These are phyloP conservation scores for Parnassius orleans DNA, from an alignment of 2,888 invertebrate species.

Conservation along the genomic window DNA sequence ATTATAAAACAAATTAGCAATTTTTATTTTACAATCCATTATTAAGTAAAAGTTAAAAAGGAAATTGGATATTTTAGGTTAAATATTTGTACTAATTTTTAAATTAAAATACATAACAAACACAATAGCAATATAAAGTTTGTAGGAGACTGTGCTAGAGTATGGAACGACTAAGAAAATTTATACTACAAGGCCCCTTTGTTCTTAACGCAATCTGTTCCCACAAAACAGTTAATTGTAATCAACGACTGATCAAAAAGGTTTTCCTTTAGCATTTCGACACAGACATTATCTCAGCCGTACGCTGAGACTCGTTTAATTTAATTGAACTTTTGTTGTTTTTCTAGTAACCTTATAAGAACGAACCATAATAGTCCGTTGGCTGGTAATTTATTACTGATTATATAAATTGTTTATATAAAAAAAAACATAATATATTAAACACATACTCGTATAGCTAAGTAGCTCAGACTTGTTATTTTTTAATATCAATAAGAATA, in stretches of 20 bases:
- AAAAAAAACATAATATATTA: too few species aligned
- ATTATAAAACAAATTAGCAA: too few species aligned
- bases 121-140: too few species aligned
- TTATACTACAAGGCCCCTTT: constrained; percentile 62
- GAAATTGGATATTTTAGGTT: too few species aligned
- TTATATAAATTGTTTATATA: background rate
- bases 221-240: constrained; percentile 66
- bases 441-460: too few species aligned
- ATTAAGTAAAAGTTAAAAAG: too few species aligned
- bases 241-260: constrained; percentile 60
- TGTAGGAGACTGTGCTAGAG: constrained; percentile 29
- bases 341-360: constrained; percentile 15
- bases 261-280: constrained; percentile 59
- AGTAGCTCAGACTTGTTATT: too few species aligned
- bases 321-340: constrained; percentile 36
- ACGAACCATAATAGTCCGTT: background rate
- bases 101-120: too few species aligned
- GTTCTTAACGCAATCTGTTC: constrained; percentile 67
- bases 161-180: constrained; percentile 53
- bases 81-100: too few species aligned
- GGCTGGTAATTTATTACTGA: background rate
- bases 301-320: constrained; percentile 33
- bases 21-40: too few species aligned
- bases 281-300: constrained; percentile 42
- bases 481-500: too few species aligned